Evolutionary conservation across 2,888 invertebrate species (phyloP).

Genomic region (Ichneumon xanthorius): DNA sequence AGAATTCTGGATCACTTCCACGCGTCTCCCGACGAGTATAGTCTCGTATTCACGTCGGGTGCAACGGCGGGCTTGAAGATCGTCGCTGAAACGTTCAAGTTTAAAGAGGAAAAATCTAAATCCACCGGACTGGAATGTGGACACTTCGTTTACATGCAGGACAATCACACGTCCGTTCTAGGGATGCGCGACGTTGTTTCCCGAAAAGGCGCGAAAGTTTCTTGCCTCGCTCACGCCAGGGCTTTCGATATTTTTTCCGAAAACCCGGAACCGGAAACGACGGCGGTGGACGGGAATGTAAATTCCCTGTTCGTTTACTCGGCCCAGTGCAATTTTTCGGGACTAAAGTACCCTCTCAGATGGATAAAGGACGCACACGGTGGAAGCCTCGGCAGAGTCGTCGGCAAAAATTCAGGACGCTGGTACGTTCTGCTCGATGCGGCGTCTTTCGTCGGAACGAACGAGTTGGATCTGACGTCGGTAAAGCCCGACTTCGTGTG

Average conservation of each 20-base stretch:
- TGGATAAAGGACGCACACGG: constrained; percentile 89
- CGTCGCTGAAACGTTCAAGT: constrained; percentile 93
- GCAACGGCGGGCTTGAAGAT: constrained; percentile 95
- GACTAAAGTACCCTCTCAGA: constrained; percentile 93
- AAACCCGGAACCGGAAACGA: constrained; percentile 79
- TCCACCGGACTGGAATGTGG: constrained; percentile 83
- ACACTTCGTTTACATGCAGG: constrained; percentile 92
- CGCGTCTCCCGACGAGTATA: constrained; percentile 92
- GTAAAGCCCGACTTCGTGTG: constrained; percentile 95
- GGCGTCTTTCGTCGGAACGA: constrained; percentile 92
- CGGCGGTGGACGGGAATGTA: constrained; percentile 39
- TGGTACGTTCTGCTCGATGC: constrained; percentile 95
- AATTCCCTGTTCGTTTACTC: constrained; percentile 93
- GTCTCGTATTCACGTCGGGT: constrained; percentile 96
- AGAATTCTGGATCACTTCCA: constrained; percentile 94
- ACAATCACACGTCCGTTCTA: constrained; percentile 98
- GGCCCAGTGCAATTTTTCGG: constrained; percentile 98
- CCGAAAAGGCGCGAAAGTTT: constrained; percentile 86
- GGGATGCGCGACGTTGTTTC: constrained; percentile 94
- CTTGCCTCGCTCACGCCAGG: constrained; percentile 87
- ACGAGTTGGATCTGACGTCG: constrained; percentile 90
- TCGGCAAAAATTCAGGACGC: constrained; percentile 84
- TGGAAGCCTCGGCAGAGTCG: constrained; percentile 86
- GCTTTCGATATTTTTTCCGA: constrained; percentile 85
- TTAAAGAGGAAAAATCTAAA: constrained; percentile 76